Base-by-base conservation (phyloP, 2,113 vertebrate species). In the Arvicanthis niloticus region DNA sequence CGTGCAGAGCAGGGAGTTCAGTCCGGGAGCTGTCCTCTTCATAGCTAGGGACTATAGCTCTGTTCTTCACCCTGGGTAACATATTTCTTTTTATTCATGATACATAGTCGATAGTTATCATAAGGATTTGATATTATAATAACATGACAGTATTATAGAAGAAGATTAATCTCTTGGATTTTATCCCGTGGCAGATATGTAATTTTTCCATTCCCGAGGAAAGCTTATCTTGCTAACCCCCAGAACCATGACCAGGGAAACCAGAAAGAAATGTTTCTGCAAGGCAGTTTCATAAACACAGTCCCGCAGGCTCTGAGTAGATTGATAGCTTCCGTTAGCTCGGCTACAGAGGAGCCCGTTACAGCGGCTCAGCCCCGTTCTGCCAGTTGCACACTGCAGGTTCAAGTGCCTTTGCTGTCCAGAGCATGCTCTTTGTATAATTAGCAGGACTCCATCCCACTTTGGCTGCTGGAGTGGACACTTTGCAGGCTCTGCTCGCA, bases 221-320 rank as follows among this genome's bases (percentile, higher is more conserved):
- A 82, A 93, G 53, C 40, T 95, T 82, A 96, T 89, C 68, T 62
- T 82, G n/a, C 95, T 77, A 93, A 89, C n/a, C n/a, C 67, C 37
- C 80, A 87, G 53, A 72, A 73, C 67, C 48, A 56, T 84, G 56
- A 84, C 67, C 37, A 62, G 90, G 56, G 19, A 73, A 76, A 11
- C 58, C 31, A 84, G 70, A 91, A 76, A 94, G 86, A 81, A 72
- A 81, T 31, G 34, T 62, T 89, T 91, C 53, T 88, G n/a, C 67
- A 4, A 31, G 62, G 85, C 88, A 91, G 53, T 88, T 92, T 82
- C 60, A 58, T 45, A 26, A 85, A 60, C 68, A 68, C 31, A 56
- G 26, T 19, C 51, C 22, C 60, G 8, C 48, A 73, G 29, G 65
- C 16, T 60, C 19, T 9, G 6, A 40, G 85, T 60, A 89, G 76